Evolutionary conservation across 37 sponge, comb jelly and placozoan genomes (phyloP).

Genomic region (Aplysina aerophoba): DNA sequence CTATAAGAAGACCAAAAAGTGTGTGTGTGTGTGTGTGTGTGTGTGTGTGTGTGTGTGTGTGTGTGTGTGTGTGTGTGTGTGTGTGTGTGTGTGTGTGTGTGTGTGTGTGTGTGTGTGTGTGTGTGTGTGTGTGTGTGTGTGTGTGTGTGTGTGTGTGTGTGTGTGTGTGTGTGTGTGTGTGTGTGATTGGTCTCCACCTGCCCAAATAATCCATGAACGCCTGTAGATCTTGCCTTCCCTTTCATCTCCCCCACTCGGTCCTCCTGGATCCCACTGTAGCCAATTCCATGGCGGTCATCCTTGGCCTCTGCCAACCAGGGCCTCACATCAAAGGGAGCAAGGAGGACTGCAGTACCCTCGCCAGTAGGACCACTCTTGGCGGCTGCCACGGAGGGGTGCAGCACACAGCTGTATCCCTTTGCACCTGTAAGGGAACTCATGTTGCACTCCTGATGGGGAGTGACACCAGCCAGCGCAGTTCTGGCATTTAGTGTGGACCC

Average conservation of each 20-base stretch:
- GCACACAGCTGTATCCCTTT: neutral
- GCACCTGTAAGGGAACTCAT: neutral
- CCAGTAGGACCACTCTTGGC: neutral
- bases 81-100: too few species aligned
- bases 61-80: too few species aligned
- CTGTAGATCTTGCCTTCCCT: constrained; percentile 28
- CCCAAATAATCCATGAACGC: constrained; percentile 82
- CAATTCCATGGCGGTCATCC: constrained; percentile 83
- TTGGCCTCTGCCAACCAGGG: constrained; percentile 62
- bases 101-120: too few species aligned
- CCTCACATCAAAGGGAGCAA: constrained; percentile 77
- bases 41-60: too few species aligned
- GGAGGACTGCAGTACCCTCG: constrained; percentile 48
- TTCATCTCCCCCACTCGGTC: constrained; percentile 23
- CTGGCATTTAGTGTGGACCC: too few species aligned
- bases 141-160: too few species aligned
- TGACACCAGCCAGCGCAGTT: too few species aligned
- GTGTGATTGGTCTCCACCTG: constrained; percentile 31
- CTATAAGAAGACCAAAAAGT: constrained; percentile 25
- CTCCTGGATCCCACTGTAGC: constrained; percentile 68
- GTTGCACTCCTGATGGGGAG: too few species aligned
- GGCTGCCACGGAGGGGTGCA: neutral
- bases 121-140: too few species aligned
- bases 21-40: too few species aligned
- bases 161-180: too few species aligned